phyloP scores from a whole-genome alignment of 2,113 vertebrate genomes.

The Cyrtonyx montezumae region DNA sequence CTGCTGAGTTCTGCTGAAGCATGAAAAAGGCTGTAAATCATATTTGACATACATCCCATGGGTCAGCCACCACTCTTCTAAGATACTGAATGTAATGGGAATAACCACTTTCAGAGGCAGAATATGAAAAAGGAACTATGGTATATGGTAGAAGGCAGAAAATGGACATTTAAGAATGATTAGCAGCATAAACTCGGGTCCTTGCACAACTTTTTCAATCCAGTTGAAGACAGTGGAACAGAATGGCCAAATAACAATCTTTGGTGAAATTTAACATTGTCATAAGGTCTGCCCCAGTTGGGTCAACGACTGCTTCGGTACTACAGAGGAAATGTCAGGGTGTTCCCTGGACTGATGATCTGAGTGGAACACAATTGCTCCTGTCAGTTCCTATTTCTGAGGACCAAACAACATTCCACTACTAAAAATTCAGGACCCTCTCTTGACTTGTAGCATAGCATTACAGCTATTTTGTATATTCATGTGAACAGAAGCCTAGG shows the following conservation, averaged over 20 bases:
- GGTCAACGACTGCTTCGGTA: constrained; percentile 6
- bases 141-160: constrained; percentile 23
- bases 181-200: neutral
- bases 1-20: constrained; percentile 56
- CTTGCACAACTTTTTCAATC: neutral
- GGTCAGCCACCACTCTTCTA: constrained; percentile 56
- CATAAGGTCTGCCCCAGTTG: neutral
- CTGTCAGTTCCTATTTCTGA: neutral
- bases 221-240: neutral
- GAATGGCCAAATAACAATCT: neutral
- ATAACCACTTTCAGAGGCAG: constrained; percentile 8
- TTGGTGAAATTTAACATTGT: neutral
- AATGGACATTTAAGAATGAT: constrained; percentile 32
- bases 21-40: constrained; percentile 63
- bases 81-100: constrained; percentile 47
- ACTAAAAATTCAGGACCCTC: neutral
- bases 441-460: neutral
- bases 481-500: neutral
- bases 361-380: neutral
- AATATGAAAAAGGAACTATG: constrained; percentile 41
- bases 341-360: neutral
- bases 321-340: neutral
- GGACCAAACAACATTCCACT: neutral
- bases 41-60: constrained; percentile 48
- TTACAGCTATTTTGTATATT: neutral